These are phyloP conservation scores for Haliclystus octoradiatus DNA, from an alignment of 30 jellyfish, hydroid and myxozoan species.

Conservation along the genomic window DNA sequence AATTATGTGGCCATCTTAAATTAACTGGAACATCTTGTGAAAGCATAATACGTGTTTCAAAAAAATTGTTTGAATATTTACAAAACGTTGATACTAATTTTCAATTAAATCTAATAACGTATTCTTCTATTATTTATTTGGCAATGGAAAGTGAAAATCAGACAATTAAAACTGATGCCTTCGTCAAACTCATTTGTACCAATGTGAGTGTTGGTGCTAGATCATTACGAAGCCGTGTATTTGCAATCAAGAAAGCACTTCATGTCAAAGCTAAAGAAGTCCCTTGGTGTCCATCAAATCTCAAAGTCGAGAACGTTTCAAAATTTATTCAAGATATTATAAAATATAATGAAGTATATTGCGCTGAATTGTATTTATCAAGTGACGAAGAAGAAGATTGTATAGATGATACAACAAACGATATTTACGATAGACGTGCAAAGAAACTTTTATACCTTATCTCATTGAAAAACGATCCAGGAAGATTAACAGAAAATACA, in stretches of 20 bases:
- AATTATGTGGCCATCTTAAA: neutral
- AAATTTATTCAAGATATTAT: neutral
- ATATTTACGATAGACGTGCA: too few species aligned
- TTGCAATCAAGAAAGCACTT: neutral
- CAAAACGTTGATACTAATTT: neutral
- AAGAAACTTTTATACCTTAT: neutral
- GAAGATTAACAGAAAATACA: neutral
- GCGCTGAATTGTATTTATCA: neutral
- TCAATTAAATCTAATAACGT: neutral
- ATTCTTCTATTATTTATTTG: neutral
- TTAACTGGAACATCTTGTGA: neutral
- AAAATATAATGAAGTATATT: too few species aligned
- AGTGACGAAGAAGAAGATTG: neutral
- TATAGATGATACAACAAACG: neutral
- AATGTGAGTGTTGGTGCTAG: neutral
- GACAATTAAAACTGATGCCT: neutral
- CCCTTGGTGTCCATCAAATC: slow-evolving; percentile 1
- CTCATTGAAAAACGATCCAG: neutral
- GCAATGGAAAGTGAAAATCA: neutral
- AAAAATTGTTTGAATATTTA: neutral
- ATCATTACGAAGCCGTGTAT: neutral
- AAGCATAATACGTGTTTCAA: neutral
- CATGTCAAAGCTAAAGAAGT: neutral
- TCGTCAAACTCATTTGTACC: neutral
- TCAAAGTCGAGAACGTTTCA: neutral